Conservation (phyloP, 2,888 invertebrate species). For the Tromatobia lineatoria region DNA sequence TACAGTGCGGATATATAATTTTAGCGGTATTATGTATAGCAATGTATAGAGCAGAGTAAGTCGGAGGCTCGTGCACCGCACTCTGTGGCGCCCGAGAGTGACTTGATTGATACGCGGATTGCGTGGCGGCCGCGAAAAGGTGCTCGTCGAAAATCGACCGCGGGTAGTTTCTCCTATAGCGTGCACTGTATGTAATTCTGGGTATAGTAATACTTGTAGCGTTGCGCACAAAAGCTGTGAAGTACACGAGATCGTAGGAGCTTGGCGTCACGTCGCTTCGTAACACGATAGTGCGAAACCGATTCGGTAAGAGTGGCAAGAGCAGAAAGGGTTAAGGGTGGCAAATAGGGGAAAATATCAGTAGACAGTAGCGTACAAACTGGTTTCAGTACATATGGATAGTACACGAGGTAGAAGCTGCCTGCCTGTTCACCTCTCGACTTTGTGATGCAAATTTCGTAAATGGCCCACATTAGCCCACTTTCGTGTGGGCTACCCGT, state of each 20-base stretch:
- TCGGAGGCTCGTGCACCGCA: conserved; percentile 7
- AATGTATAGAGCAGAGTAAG: not conserved
- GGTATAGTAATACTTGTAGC: not conserved
- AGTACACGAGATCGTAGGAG: conserved; percentile 35
- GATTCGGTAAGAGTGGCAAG: conserved; percentile 45
- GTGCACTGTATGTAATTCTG: not conserved
- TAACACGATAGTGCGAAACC: conserved; percentile 49
- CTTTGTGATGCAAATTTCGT: conserved; percentile 77
- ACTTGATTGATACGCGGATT: conserved; percentile 82
- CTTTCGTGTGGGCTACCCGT: conserved; percentile 58
- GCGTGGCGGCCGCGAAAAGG: conserved; percentile 80
- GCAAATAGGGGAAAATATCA: conserved; percentile 9
- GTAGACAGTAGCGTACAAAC: conserved; percentile 13
- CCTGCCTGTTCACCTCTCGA: conserved; percentile 40
- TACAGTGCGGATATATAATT: conserved; percentile 15
- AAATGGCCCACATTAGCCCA: conserved; percentile 76
- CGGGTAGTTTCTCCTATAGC: conserved; percentile 17
- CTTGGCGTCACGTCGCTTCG: conserved; percentile 39
- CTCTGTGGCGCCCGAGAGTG: conserved; percentile 67
- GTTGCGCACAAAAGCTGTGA: conserved; percentile 36
- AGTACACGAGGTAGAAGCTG: conserved; percentile 15
- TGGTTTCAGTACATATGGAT: not conserved
- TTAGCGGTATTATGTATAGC: conserved; percentile 30
- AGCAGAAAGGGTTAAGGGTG: not conserved
- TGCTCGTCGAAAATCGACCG: conserved; percentile 70